phyloP scores from a whole-genome alignment of 2,797 vertebrate species.

The Cynopterus sphinx region DNA sequence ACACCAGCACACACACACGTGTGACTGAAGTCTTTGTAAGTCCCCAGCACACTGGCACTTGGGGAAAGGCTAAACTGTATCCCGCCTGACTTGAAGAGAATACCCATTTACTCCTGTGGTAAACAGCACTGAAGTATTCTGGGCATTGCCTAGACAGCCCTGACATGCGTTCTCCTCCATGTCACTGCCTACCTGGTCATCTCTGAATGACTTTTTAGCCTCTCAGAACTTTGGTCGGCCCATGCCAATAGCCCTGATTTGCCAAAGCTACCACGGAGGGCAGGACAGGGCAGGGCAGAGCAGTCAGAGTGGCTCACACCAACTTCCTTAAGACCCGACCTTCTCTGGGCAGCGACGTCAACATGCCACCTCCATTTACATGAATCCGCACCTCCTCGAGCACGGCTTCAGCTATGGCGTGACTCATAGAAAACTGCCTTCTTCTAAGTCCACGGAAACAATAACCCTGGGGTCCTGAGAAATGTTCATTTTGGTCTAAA shows the following conservation, averaged over 20 bases:
- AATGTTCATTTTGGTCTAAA: background rate
- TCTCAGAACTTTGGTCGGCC: background rate
- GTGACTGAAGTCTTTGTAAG: background rate
- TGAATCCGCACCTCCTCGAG: background rate
- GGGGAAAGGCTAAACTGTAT: background rate
- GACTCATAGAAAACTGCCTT: background rate
- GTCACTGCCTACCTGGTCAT: background rate
- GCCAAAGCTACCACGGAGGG: background rate
- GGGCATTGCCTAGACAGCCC: background rate
- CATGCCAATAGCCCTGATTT: background rate
- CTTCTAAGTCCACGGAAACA: background rate
- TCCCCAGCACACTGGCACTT: background rate
- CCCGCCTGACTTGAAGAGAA: background rate
- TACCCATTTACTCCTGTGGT: no score
- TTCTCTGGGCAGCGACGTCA: background rate
- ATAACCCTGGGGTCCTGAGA: background rate
- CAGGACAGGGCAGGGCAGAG: background rate
- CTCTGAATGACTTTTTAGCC: background rate
- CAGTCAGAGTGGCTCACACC: background rate
- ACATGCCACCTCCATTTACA: fast-evolving
- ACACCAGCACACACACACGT: fast-evolving
- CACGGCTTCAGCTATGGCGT: fast-evolving
- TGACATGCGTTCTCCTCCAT: fast-evolving
- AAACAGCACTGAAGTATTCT: background rate
- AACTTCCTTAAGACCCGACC: background rate